Base-by-base conservation (phyloP, 1,140 invertebrate species). In the Maconellicoccus hirsutus region DNA sequence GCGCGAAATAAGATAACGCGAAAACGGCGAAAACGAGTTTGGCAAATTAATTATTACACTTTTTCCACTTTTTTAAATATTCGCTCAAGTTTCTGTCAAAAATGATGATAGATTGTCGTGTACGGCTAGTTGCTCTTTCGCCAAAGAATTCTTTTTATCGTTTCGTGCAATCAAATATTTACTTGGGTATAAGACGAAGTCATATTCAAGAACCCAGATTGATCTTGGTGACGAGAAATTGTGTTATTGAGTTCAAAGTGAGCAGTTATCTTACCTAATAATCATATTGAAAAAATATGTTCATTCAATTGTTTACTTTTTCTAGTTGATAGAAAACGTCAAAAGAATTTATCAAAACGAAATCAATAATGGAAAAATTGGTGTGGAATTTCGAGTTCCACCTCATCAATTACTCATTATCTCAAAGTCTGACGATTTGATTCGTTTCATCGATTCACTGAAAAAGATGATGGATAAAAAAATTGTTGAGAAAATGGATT, bases 201-300 rank as follows among this genome's bases (percentile, higher is more conserved):
- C 21, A 26, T 66, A 23, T 26, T 25, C 61, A 25, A 66, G 61
- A 66, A 23, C 61, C 61, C 10, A 26, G 21, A 23, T 16, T 66
- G 10, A 22, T 66, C 19, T 19, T 66, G 2, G 61, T 66, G 2
- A 66, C 61, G 2, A 25, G 22, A 66, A 66, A 23, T 22, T 23
- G 61, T 66, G 16, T 66, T 23, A 66, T 66, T 25, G 61, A 66
- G 25, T 66, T 66, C 19, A 23, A 66, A 16, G 61, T 66, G 19
- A 66, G 19, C n/a, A n/a, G 2, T 23, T 66, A 23, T 66, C 25
- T 66, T 22, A 10, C 10, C 16, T 66, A 26, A 4, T 23, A 59
- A 66, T 66, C 3, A 23, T 22, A 66, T 66, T 22, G 16, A 66
- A 23, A 6, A 25, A n/a, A n/a, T n/a, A n/a, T n/a, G n/a, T n/a